phyloP scores from a whole-genome alignment of 2,113 vertebrate genomes.

The Philantomba maxwellii region DNA sequence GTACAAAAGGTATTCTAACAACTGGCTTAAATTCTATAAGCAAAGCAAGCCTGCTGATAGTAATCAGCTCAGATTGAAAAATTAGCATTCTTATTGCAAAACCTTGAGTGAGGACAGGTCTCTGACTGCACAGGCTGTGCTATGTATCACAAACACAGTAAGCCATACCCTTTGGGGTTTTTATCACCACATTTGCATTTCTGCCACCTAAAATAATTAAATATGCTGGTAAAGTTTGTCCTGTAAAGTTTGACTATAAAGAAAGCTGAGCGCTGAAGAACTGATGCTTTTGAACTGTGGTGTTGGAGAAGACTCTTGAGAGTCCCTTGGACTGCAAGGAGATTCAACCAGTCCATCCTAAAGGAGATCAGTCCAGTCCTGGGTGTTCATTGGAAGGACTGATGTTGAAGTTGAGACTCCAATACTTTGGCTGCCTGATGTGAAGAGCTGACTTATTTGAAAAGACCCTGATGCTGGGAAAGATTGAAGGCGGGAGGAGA shows the following conservation, averaged over 20 bases:
- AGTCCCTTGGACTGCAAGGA: background rate
- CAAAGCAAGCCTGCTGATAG: background rate
- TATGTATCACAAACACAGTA: background rate
- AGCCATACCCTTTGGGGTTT: conserved; percentile 24
- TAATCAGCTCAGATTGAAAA: background rate
- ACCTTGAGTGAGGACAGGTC: background rate
- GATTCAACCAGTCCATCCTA: background rate
- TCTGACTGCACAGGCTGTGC: background rate
- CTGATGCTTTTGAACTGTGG: background rate
- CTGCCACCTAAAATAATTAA: conserved; percentile 50
- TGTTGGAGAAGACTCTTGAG: background rate
- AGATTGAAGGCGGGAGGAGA: background rate
- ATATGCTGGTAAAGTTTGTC: conserved; percentile 26
- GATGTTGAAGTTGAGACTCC: background rate
- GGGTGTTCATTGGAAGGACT: background rate
- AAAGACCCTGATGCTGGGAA: background rate
- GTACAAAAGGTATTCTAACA: background rate
- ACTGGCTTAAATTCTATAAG: background rate
- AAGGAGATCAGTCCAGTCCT: background rate
- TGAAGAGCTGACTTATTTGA: background rate
- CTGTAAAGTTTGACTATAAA: background rate
- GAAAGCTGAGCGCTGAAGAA: background rate
- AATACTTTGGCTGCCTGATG: background rate
- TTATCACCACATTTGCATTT: conserved; percentile 49
- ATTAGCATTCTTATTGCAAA: conserved; percentile 28